Evolutionary conservation across 1,140 invertebrate genomes (phyloP), one percentile per base, ranked within the genome.

Genomic region (Delia radicum): DNA sequence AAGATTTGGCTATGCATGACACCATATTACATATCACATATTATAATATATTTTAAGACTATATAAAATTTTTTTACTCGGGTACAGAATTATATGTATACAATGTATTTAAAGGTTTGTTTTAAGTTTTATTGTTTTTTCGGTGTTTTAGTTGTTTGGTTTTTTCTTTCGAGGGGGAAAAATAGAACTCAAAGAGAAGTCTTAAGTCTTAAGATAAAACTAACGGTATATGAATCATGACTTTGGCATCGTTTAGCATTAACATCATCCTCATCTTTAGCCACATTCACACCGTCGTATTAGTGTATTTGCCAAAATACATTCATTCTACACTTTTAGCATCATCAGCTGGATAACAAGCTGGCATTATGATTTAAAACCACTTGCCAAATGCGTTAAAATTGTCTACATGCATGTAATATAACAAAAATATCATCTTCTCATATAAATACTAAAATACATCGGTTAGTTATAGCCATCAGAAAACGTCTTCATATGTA

Each of bases 211-310:
- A n/a, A n/a, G 8, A 82, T 82, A 80, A 79, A 84, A 77, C 79
- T 84, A 84, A 84, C 82, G 82, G 82, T 84, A 84, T 82, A 84
- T 84, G 82, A 84, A 84, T 84, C 82, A 84, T 84, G 82, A 84
- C 82, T 84, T 80, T 84, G 82, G 82, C 82, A 84, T 82, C 80
- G 81, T 81, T 55, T 55, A 55, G 24, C 48, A 55, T 55, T 18
- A 21, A 21, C 48, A 18, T 55, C 48, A 67, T 15, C 63, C 21
- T 55, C 48, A 55, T 21, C 48, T 55, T 55, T 7, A 55, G 18
- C 48, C 5, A 55, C 48, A 55, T 55, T 55, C 48, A 55, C 48
- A 55, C 48, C 48, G n/a, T 37, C 8, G 8, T 37, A 37, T 7
- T 37, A 37, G 8, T 80, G 79, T 81, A 80, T 82, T 82, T 83